These are phyloP conservation scores for Exephanes ischioxanthus DNA, from an alignment of 2,888 invertebrate species.

Conservation along the genomic window DNA sequence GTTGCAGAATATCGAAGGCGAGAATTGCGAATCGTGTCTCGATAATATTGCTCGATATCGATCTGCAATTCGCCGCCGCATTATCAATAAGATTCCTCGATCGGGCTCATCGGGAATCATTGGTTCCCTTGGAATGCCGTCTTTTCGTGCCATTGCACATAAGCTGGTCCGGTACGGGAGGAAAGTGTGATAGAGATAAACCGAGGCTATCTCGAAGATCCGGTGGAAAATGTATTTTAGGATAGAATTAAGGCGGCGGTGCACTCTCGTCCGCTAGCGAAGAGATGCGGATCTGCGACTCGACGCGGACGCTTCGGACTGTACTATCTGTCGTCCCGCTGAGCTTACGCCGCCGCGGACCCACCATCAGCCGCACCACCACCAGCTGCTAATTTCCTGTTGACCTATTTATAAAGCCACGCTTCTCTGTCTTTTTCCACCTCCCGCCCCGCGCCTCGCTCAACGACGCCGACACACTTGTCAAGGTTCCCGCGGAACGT, in stretches of 20 bases:
- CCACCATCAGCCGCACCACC: conserved; percentile 63
- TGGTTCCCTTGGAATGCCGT: too few species aligned
- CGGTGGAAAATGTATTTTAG: conserved; percentile 56
- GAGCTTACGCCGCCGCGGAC: conserved; percentile 30
- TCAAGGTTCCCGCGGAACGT: conserved; percentile 74
- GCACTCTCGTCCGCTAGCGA: conserved; percentile 28
- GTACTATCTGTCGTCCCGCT: not conserved
- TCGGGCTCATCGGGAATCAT: not conserved
- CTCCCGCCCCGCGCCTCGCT: not conserved
- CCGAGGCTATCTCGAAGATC: conserved; percentile 40
- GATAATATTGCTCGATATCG: not conserved
- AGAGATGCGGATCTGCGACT: not conserved
- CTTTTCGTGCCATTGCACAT: not conserved
- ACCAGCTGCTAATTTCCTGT: conserved; percentile 78
- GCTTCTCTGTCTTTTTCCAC: conserved; percentile 46
- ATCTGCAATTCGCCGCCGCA: not conserved
- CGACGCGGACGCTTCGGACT: conserved; percentile 6
- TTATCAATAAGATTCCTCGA: not conserved
- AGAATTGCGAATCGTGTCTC: conserved; percentile 46
- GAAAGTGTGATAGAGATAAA: conserved; percentile 28
- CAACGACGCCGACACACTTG: conserved; percentile 68
- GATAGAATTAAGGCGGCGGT: conserved; percentile 54
- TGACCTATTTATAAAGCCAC: conserved; percentile 80
- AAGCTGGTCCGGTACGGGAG: too few species aligned
- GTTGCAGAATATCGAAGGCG: conserved; percentile 50